A percentile compares a stretch with the other conserved stretches of the same genome.
These are phyloP conservation scores for Sphaerophoria taeniata DNA, from an alignment of 2,888 invertebrate genomes.

Conservation along the genomic window DNA sequence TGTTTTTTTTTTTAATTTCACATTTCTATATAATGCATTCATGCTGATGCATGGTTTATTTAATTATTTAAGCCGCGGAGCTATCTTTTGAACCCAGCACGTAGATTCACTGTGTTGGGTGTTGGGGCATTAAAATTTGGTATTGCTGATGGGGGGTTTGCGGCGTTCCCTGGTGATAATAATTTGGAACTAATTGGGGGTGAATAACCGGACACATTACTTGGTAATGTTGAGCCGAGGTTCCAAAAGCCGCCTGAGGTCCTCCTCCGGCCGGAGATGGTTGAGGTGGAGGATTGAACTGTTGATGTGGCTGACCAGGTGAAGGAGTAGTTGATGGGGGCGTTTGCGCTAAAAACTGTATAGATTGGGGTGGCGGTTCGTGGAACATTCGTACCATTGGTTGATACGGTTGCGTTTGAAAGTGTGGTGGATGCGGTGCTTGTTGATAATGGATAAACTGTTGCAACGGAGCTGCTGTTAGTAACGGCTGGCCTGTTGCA, in stretches of 20 bases:
- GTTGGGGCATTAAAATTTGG: slow-evolving; percentile 82
- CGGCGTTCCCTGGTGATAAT: slow-evolving; percentile 80
- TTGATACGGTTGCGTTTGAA: slow-evolving; percentile 83
- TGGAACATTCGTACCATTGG: slow-evolving; percentile 87
- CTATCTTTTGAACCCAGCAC: slow-evolving; percentile 30
- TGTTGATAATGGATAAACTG: slow-evolving; percentile 87
- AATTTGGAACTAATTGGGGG: slow-evolving; percentile 80
- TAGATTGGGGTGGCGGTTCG: slow-evolving; percentile 84
- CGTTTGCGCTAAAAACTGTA: slow-evolving; percentile 85
- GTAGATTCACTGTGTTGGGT: slow-evolving; percentile 80
- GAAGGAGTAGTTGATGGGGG: slow-evolving; percentile 85
- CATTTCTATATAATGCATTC: slow-evolving; percentile 55
- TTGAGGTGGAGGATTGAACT: slow-evolving; percentile 85
- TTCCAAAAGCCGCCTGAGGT: slow-evolving; percentile 83
- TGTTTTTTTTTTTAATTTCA: slow-evolving; percentile 55
- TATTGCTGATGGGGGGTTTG: slow-evolving; percentile 82
- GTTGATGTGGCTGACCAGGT: slow-evolving; percentile 85
- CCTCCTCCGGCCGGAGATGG: slow-evolving; percentile 84
- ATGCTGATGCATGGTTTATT: slow-evolving; percentile 26
- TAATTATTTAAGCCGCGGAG: slow-evolving; percentile 36
- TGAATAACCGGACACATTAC: slow-evolving; percentile 85
- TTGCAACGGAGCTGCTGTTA: slow-evolving; percentile 91
- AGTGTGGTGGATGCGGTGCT: slow-evolving; percentile 84
- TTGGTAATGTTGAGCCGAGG: slow-evolving; percentile 84
- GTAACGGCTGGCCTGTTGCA: slow-evolving; percentile 91